Conservation (phyloP, 2,113 vertebrate genomes). For the Gasterosteus nipponicus region DNA sequence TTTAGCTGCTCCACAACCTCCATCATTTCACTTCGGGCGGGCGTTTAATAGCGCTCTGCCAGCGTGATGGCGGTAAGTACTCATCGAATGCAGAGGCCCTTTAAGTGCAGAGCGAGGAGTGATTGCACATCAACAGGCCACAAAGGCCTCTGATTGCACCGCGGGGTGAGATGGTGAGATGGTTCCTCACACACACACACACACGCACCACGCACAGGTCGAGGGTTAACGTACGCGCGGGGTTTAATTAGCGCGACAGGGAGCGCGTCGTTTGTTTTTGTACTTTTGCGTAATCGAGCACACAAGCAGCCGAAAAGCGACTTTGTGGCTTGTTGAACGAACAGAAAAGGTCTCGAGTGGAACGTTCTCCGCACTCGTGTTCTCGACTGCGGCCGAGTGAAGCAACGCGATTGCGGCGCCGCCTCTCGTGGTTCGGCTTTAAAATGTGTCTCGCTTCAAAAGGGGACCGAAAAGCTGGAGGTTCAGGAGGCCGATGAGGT, state of each 20-base stretch:
- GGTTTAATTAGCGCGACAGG: background rate
- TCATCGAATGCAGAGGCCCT: conserved; percentile 40
- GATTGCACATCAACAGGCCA: conserved; percentile 67
- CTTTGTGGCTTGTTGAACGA: background rate
- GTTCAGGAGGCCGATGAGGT: too few relatives aligned
- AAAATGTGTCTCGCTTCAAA: too few relatives aligned
- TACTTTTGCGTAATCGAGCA: background rate
- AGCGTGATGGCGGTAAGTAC: conserved; percentile 20
- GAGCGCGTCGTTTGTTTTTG: background rate
- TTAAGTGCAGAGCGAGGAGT: conserved; percentile 48
- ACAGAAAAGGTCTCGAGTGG: background rate
- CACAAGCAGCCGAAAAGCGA: background rate
- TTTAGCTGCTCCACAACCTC: conserved; percentile 6
- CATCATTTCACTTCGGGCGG: conserved; percentile 2
- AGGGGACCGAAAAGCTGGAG: too few relatives aligned
- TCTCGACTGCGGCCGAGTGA: too few relatives aligned
- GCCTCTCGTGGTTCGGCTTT: too few relatives aligned
- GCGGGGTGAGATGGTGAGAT: conserved; percentile 45
- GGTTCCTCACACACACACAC: conserved; percentile 9
- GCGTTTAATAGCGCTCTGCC: conserved; percentile 37
- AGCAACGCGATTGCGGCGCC: too few relatives aligned
- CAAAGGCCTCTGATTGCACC: conserved; percentile 66
- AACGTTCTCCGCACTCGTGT: too few relatives aligned
- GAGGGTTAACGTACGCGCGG: background rate
- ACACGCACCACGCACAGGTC: conserved; percentile 2